Evolutionary conservation across 2,113 vertebrate species (phyloP).

Genomic region (Actenoides hombroni): DNA sequence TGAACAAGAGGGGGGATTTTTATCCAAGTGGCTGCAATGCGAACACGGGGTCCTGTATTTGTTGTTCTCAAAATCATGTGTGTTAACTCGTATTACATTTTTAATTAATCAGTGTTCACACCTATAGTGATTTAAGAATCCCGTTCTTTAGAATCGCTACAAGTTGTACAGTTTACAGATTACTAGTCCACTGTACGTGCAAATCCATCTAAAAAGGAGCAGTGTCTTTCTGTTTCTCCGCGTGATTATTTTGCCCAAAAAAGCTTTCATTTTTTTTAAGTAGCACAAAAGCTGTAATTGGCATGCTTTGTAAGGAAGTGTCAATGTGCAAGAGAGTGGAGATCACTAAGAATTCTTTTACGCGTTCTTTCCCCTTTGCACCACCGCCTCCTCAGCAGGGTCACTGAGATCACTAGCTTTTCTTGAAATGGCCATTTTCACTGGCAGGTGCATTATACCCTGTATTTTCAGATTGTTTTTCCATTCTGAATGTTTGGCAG

Average conservation of each 20-base stretch:
- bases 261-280: slow-evolving; percentile 96
- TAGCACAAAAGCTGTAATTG: slow-evolving; percentile 99
- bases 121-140: slow-evolving; percentile 73
- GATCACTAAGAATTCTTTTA: slow-evolving; percentile 98
- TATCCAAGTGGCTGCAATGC: not conserved
- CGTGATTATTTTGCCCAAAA: slow-evolving; percentile 87
- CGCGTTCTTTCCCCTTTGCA: slow-evolving; percentile 89
- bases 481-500: slow-evolving; percentile 99
- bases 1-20: not conserved
- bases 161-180: slow-evolving; percentile 80
- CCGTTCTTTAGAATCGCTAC: slow-evolving; percentile 62
- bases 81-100: slow-evolving; percentile 42
- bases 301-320: slow-evolving; percentile 98
- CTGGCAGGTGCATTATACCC: slow-evolving; percentile 99
- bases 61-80: slow-evolving; percentile 30
- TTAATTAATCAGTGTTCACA: slow-evolving; percentile 60
- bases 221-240: slow-evolving; percentile 79
- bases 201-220: slow-evolving; percentile 82
- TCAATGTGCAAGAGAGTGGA: slow-evolving; percentile 93
- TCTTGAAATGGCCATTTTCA: slow-evolving; percentile 99
- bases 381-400: slow-evolving; percentile 89
- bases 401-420: slow-evolving; percentile 99
- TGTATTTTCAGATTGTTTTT: slow-evolving; percentile 99
- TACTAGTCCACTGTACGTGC: slow-evolving; percentile 77
- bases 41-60: not conserved